Evolutionary conservation across 1,140 invertebrate genomes (phyloP).

Genomic region (Saxidomus purpurata): DNA sequence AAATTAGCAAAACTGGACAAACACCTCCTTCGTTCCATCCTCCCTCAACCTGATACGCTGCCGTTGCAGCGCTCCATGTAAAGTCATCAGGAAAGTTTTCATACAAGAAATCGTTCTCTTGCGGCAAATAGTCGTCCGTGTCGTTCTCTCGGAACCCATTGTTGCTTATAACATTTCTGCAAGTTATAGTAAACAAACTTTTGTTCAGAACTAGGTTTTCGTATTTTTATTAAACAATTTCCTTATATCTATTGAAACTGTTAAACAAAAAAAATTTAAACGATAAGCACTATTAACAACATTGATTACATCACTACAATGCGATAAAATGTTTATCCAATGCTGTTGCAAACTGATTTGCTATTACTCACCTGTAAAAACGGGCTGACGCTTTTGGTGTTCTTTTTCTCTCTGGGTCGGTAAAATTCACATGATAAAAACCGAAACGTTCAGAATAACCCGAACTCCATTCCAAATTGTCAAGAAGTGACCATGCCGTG

Average conservation of each 20-base stretch:
- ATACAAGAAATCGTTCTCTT: conserved; percentile 65
- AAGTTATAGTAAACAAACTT: too few relatives aligned
- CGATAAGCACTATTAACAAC: too few relatives aligned
- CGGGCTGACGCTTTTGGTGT: conserved; percentile 90
- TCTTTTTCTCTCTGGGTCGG: conserved; percentile 89
- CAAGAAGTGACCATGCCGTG: conserved; percentile 91
- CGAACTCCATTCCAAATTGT: conserved; percentile 93
- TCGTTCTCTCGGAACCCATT: conserved; percentile 65
- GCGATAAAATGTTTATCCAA: too few relatives aligned
- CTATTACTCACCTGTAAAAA: conserved; percentile 34
- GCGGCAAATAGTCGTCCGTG: not conserved
- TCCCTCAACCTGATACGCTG: conserved; percentile 87
- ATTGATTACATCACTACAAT: too few relatives aligned
- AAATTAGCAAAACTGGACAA: too few relatives aligned
- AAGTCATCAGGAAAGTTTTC: conserved; percentile 84
- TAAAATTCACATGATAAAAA: conserved; percentile 91
- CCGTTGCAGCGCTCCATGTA: conserved; percentile 85
- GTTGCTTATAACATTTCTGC: conserved; percentile 61
- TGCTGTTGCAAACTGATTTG: too few relatives aligned
- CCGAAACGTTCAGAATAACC: conserved; percentile 90
- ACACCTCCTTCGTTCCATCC: conserved; percentile 85
- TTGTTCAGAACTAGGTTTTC: too few relatives aligned
- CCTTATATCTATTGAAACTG: too few relatives aligned
- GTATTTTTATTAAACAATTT: too few relatives aligned
- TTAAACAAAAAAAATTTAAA: too few relatives aligned